Evolutionary conservation across 2,113 vertebrate species (phyloP), one percentile per base, ranked within the genome.

Genomic region (Thomomys bottae): DNA sequence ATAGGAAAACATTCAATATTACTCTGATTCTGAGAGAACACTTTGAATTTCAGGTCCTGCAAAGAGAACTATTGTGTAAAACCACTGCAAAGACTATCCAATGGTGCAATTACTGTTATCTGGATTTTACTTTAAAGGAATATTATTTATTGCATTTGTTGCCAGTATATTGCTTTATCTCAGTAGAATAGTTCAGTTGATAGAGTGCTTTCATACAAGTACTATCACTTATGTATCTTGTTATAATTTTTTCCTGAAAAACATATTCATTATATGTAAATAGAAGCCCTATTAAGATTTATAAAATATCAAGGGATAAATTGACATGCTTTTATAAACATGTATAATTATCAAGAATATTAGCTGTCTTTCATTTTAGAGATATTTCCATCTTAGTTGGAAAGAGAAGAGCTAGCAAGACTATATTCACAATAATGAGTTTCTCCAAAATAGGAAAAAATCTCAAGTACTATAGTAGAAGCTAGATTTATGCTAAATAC

Each of bases 281-380:
- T 54, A 92, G n/a, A 90, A 45, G 64, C 66, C 76, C 17, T 82
- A 87, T 45, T 88, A 73, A 84, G 72, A 91, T 89, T 92, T 89
- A 76, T 94, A 89, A 89, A 83, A 92, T 85, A 82, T 82, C 88
- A 76, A 87, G 42, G 26, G 91, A 89, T 76, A 61, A 82, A 88
- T 86, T 21, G 26, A 32, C 34, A 45, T 14, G 61, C 40, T 80
- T 57, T 89, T 61, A 79, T 94, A 89, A 95, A 85, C 57, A 68
- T 85, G 49, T 38, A 14, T 72, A 88, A 88, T 91, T 85, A 57
- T 80, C 85, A 70, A 40, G 45, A 89, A 12, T 71, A 68, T 91
- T 95, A 90, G 72, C 80, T 34, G 64, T 40, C 36, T 40, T 91
- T 84, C 88, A 8, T 66, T 84, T 63, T 83, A 85, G 70, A 85